Evolutionary conservation across 2,888 invertebrate genomes (phyloP), one percentile per base, ranked within the genome.

Genomic region (Lasioglossum morio): DNA sequence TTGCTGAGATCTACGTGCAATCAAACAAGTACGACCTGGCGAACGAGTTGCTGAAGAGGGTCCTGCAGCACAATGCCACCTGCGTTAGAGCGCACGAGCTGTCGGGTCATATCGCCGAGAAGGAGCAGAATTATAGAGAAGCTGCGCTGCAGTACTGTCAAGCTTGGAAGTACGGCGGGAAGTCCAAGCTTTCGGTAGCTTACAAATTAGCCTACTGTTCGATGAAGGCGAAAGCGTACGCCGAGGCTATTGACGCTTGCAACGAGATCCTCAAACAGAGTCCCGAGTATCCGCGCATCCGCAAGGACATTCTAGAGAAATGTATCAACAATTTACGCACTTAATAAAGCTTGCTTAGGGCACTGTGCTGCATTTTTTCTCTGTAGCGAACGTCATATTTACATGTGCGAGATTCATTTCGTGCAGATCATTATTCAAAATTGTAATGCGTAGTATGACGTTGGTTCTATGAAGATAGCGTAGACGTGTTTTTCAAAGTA

Each of bases 241-340:
- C 99, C 0, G 98, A 99, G 92, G 99, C 99, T 30, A 98, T 99
- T 84, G 98, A 99, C 89, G 97, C 98, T 0, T 98, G 98, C 88
- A 97, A 98, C 89, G 97, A 98, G 92, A 98, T 99, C 16, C 95
- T 99, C 66, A 97, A 96, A 89, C 96, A 96, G 43, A 98, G 97
- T 94, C 98, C 99, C 0, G 98, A 98, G 87, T 99, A 99, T 95
- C 98, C 98, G 0, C 98, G 98, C 92, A 98, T 99, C 74, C 97
- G 97, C 89, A 99, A 98, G 94, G 99, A 99, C 91, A 98, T 99
- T 90, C 96, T 99, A 88, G 99, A 99, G 90, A 99, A 99, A 94
- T 97, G 98, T 53, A 96, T 98, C 89, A 96, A 96, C 92, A 97
- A 97, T 95, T 96, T 98, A 90, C 96, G 98, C 88, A 96, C 97